phyloP scores from a whole-genome alignment of 2,113 vertebrate genomes.

The Elachura formosa region DNA sequence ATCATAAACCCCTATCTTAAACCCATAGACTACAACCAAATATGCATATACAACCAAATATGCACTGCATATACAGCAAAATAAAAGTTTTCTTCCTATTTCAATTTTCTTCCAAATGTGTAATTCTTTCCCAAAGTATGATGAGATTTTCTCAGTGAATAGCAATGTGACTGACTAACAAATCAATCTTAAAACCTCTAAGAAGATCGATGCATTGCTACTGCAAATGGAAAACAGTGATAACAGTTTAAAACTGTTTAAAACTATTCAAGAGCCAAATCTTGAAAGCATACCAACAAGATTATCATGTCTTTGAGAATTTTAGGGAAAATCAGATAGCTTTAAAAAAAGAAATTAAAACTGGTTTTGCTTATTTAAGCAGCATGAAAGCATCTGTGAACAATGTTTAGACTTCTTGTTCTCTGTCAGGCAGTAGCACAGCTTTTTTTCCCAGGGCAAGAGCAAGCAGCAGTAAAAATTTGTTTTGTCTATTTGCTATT shows the following conservation, averaged over 20 bases:
- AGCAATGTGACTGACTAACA: not conserved
- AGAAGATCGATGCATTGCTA: not conserved
- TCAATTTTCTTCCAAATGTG: not conserved
- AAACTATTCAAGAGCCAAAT: not conserved
- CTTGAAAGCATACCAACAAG: not conserved
- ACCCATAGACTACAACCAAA: not conserved
- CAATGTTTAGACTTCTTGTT: not conserved
- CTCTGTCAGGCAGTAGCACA: not conserved
- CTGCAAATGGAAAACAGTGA: not conserved
- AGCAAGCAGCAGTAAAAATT: not conserved
- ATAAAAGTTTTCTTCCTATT: not conserved
- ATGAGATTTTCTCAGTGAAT: not conserved
- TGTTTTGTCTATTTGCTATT: not conserved
- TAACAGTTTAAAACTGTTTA: not conserved
- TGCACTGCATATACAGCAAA: not conserved
- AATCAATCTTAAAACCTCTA: not conserved
- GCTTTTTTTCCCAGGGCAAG: not conserved
- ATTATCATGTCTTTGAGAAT: not conserved
- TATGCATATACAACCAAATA: no score
- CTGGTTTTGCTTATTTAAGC: not conserved
- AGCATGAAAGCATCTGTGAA: not conserved
- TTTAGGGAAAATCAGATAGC: not conserved
- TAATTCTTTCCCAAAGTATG: not conserved
- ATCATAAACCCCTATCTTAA: not conserved
- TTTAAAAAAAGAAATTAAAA: not conserved